Conservation (phyloP, 2,113 vertebrate genomes). For the Bagarius yarrelli region DNA sequence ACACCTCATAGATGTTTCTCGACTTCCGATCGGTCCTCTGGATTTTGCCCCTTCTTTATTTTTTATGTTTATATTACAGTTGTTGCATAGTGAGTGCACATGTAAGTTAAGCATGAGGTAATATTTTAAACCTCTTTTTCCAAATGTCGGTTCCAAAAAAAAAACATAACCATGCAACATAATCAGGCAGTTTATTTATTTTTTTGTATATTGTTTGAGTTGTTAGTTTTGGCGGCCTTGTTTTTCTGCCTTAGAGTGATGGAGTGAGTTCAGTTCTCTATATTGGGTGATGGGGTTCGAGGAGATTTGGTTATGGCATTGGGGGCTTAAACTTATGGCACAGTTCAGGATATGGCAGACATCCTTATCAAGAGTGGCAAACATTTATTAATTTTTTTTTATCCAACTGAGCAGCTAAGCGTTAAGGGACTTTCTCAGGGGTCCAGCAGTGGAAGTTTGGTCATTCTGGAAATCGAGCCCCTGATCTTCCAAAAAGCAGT, state of each 20-base stretch:
- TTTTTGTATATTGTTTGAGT: slow-evolving; percentile 23
- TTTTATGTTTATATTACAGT: neutral
- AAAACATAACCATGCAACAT: neutral
- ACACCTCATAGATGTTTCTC: neutral
- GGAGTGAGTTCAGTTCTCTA: neutral
- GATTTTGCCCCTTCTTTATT: slow-evolving; percentile 47
- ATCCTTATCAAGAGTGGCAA: too few species aligned
- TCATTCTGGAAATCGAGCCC: too few species aligned
- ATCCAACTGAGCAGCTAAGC: too few species aligned
- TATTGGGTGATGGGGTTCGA: neutral
- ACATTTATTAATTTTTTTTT: too few species aligned
- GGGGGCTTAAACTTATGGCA: too few species aligned
- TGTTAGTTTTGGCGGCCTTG: neutral
- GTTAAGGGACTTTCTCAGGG: too few species aligned
- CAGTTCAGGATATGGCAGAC: neutral
- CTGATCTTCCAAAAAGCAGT: too few species aligned
- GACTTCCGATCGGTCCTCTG: neutral
- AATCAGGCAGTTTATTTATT: neutral
- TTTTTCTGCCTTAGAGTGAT: slow-evolving; percentile 13
- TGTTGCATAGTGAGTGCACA: neutral
- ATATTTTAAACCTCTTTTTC: slow-evolving; percentile 41
- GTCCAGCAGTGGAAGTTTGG: too few species aligned
- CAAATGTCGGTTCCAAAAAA: slow-evolving; percentile 6
- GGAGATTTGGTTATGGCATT: too few species aligned
- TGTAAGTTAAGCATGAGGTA: slow-evolving; percentile 29